phyloP scores from a whole-genome alignment of 2,113 vertebrate species.

The Martes martes region DNA sequence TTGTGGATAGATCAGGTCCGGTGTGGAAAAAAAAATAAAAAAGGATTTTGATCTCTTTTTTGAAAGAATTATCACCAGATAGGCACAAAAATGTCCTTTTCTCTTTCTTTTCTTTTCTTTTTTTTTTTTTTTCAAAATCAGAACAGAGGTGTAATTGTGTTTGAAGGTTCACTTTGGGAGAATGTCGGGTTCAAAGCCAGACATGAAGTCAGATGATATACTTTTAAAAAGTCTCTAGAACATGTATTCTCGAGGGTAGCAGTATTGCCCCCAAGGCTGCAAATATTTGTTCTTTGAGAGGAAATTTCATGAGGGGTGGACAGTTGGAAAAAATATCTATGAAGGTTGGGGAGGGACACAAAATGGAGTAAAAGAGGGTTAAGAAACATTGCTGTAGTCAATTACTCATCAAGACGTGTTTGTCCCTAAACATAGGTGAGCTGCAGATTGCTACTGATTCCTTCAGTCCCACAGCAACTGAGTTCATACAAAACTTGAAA shows the following conservation, averaged over 20 bases:
- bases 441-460: constrained; percentile 44
- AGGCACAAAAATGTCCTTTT: constrained; percentile 52
- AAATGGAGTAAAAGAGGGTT: neutral
- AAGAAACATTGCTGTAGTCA: neutral
- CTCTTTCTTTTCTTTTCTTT: neutral
- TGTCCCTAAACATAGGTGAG: neutral
- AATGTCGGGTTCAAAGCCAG: constrained; percentile 13
- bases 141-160: constrained; percentile 57
- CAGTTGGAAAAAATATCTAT: neutral
- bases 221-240: constrained; percentile 14
- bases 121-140: neutral
- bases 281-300: constrained; percentile 6
- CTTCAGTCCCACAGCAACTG: constrained; percentile 5
- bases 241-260: neutral
- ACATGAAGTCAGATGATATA: constrained; percentile 44
- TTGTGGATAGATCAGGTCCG: constrained; percentile 41
- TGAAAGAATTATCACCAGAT: constrained; percentile 44
- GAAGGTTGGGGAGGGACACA: neutral
- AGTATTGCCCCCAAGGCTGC: neutral
- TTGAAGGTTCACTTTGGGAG: constrained; percentile 40
- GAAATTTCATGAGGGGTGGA: neutral
- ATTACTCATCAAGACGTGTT: neutral
- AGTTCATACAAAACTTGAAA: constrained; percentile 69
- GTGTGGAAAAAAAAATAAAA: neutral
- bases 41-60: constrained; percentile 50